Evolutionary conservation across 2,113 vertebrate species (phyloP).

Genomic region (Micronisus gabar): DNA sequence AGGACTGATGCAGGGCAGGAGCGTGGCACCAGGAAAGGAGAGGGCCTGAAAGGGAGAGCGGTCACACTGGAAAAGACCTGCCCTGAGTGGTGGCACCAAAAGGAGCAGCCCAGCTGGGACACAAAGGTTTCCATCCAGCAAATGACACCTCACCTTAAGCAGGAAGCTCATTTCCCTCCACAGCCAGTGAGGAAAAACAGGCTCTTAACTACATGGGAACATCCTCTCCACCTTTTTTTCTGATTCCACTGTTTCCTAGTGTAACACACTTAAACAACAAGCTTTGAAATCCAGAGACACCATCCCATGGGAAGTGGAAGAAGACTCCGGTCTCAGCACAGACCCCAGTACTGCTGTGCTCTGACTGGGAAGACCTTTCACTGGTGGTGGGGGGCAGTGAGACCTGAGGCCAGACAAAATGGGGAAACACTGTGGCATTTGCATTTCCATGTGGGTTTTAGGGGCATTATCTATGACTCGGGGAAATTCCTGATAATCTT

Average conservation of each 20-base stretch:
- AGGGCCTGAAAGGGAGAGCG: neutral
- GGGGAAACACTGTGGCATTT: neutral
- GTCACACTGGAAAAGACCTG: neutral
- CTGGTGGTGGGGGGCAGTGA: neutral
- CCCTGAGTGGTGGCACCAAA: neutral
- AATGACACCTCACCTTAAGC: constrained; percentile 45
- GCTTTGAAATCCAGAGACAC: constrained; percentile 4
- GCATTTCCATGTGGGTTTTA: neutral
- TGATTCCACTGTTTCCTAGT: neutral
- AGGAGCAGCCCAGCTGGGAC: neutral
- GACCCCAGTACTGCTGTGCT: neutral
- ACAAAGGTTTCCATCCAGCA: constrained; percentile 44
- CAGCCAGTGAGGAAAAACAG: constrained; percentile 21
- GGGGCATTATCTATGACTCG: neutral
- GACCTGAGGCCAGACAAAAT: neutral
- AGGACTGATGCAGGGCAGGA: neutral
- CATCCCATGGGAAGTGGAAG: neutral
- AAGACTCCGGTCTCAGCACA: neutral
- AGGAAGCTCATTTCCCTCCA: constrained; percentile 50
- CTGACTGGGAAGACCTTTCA: neutral
- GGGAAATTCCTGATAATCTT: neutral
- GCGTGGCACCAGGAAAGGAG: neutral
- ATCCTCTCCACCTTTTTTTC: neutral
- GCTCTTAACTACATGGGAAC: neutral
- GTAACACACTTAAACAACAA: neutral